Percentiles rank a stretch among this genome's conserved stretches.
Evolutionary conservation across 64 coral and sea anemone genomes (phyloP).

Genomic region (Trachythela sp.): DNA sequence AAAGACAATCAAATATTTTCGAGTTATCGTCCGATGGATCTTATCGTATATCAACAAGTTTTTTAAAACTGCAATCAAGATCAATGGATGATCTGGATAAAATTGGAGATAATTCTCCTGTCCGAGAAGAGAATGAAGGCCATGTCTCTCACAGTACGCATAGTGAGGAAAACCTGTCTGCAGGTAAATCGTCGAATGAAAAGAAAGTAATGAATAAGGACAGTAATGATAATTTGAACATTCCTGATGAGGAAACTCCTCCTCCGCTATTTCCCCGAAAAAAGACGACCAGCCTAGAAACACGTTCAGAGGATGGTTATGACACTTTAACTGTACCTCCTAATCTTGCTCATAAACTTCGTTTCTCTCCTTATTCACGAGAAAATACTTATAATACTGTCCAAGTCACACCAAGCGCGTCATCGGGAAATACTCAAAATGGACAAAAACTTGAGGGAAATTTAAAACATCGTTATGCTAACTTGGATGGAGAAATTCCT

Average conservation of each 20-base stretch:
- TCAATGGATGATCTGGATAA: conserved; percentile 14
- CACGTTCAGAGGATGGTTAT: not conserved
- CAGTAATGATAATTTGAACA: not conserved
- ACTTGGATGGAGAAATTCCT: not conserved
- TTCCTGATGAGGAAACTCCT: not conserved
- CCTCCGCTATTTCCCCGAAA: not conserved
- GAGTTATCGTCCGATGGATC: not conserved
- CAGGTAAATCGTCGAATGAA: not conserved
- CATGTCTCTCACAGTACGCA: not conserved
- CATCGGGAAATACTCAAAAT: not conserved
- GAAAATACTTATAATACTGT: not conserved
- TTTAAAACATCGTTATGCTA: conserved; percentile 1
- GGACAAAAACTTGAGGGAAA: not conserved
- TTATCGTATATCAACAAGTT: not conserved
- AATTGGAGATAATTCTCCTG: not conserved
- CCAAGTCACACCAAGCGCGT: not conserved
- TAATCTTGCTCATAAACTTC: not conserved
- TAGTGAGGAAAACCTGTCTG: not conserved
- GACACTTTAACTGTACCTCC: not conserved
- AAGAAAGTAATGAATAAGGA: not conserved
- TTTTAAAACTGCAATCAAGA: not conserved
- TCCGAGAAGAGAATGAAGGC: not conserved
- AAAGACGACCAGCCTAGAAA: not conserved
- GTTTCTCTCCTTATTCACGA: not conserved
- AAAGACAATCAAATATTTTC: conserved; percentile 11